Base-by-base conservation (phyloP, 2,113 vertebrate genomes). In the Paralichthys olivaceus region DNA sequence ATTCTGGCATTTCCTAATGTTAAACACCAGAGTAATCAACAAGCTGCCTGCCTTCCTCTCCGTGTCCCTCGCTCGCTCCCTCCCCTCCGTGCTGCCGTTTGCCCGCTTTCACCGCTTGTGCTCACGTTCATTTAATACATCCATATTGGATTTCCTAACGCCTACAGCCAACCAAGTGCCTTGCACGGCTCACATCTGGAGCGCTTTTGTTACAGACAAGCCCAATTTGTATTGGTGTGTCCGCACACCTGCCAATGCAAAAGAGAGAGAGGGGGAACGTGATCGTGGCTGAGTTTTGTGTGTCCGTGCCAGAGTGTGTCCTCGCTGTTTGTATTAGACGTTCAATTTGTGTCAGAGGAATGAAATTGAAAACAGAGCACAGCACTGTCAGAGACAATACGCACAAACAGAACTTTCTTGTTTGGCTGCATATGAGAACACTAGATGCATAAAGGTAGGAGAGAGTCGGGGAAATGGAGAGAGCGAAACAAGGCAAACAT, bases 21-120 rank as follows among this genome's bases (percentile, higher is more conserved):
- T 93, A 87, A 93, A 91, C 91, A 92, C 83, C 85, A 77, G 81
- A 87, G 84, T 93, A 91, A 91, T 92, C 87, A 90, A 89, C 89
- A 91, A 89, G 82, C 88, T 79, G 84, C 85, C 84, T 69, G 65
- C 77, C 80, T 81, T 85, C 86, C 79, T 90, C 80, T 84, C 77
- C 54, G 56, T 75, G 74, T 86, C 82, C 84, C 83, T 65, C 72
- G 25, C 82, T 79, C 58, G 12, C 75, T 13, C 56, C 45, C 72
- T 71, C 67, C 84, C 62, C 20, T 47, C 45, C 9, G n/a, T 43
- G 40, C 40, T 13, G 1, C 66, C 23, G 40, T 82, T 63, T 57
- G 66, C 70, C 63, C 32, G 51, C 72, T 84, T 62, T 25, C 77
- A 63, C 67, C 19, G 7, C 81, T 77, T 84, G 83, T 72, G 74